phyloP scores from a whole-genome alignment of 30 jellyfish, hydroid and myxozoan genomes.

The Phacellophora camtschatica region DNA sequence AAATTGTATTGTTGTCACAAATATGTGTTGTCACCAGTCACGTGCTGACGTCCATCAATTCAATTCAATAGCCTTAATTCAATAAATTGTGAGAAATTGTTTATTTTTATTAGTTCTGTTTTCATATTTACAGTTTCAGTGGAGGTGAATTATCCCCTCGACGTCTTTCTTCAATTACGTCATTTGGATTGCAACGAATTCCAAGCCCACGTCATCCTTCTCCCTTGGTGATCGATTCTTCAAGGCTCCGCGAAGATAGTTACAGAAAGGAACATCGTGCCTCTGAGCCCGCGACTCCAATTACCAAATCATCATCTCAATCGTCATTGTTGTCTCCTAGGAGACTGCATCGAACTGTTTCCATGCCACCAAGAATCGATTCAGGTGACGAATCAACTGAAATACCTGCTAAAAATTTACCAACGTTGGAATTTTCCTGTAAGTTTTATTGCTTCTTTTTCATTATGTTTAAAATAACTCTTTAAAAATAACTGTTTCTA shows the following conservation, averaged over 20 bases:
- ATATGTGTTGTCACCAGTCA: too few species aligned
- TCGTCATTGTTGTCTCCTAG: constrained; percentile 36
- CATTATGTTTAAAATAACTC: too few species aligned
- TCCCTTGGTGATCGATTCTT: constrained; percentile 87
- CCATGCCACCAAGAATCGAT: constrained; percentile 92
- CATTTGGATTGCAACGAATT: constrained; percentile 87
- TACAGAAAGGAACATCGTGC: neutral
- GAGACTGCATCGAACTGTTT: constrained; percentile 76
- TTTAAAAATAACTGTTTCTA: too few species aligned
- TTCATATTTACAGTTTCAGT: constrained; percentile 63
- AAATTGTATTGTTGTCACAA: too few species aligned
- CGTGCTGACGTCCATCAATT: too few species aligned
- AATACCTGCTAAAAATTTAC: neutral
- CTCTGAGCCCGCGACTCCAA: constrained; percentile 88
- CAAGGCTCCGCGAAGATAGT: constrained; percentile 21
- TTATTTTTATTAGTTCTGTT: neutral
- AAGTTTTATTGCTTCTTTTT: too few species aligned
- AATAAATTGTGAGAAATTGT: neutral
- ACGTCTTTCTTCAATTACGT: constrained; percentile 68
- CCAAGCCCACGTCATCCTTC: constrained; percentile 99
- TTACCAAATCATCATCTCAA: constrained; percentile 14
- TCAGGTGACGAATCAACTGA: constrained; percentile 40
- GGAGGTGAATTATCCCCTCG: constrained; percentile 92
- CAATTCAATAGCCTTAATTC: neutral
- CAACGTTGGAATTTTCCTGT: constrained; percentile 74